These are phyloP conservation scores for Brachionichthys hirsutus DNA, from an alignment of 2,113 vertebrate species.

Conservation along the genomic window DNA sequence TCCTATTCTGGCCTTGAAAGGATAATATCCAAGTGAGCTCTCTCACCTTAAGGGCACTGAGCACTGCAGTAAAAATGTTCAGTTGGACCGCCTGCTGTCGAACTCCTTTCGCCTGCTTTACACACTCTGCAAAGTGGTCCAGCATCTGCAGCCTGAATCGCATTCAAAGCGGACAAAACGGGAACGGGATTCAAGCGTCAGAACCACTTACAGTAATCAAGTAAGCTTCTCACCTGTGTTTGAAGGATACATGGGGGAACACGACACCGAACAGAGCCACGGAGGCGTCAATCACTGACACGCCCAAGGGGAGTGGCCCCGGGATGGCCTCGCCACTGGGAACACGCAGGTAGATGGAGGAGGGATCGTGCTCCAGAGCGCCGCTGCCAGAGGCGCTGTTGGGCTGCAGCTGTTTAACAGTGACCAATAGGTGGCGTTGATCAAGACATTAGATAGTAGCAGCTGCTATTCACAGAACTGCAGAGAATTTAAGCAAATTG, in stretches of 20 bases:
- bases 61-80: constrained; percentile 98
- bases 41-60: constrained; percentile 95
- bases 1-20: not conserved
- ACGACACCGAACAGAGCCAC: constrained; percentile 98
- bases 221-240: constrained; percentile 84
- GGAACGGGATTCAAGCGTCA: too few relatives aligned
- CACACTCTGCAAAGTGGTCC: constrained; percentile 98
- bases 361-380: constrained; percentile 95
- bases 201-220: not conserved
- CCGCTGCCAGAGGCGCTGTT: constrained; percentile 98
- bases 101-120: constrained; percentile 98
- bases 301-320: constrained; percentile 93
- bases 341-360: constrained; percentile 95
- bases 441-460: not conserved
- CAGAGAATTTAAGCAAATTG: too few relatives aligned
- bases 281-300: constrained; percentile 96
- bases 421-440: not conserved
- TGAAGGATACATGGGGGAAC: constrained; percentile 97
- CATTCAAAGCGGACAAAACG: not conserved
- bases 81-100: constrained; percentile 97
- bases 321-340: constrained; percentile 93
- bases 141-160: constrained; percentile 92
- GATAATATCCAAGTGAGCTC: not conserved
- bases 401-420: constrained; percentile 86
- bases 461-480: too few relatives aligned